Evolutionary conservation across 2,888 invertebrate genomes (phyloP), one percentile per base, ranked within the genome.

Genomic region (Watsonalla binaria): DNA sequence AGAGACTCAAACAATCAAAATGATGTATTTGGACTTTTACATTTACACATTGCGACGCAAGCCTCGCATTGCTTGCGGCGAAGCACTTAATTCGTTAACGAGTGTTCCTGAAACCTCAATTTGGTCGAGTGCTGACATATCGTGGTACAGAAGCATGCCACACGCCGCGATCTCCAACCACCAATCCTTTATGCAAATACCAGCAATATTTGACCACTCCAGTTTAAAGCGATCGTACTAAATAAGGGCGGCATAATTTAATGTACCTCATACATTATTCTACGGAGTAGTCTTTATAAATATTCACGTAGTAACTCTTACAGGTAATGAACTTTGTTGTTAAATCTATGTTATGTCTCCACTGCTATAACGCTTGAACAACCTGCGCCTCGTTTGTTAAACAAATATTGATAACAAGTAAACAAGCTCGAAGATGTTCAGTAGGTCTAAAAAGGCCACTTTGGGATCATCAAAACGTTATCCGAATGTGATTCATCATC

Each of bases 161-260:
- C 82, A 81, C 76, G 71, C 65, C 54, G 42, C 42, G 76, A 66
- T 58, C 63, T 60, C 65, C 68, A 80, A 72, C 82, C 78, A 61
- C 66, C 81, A 81, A 82, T 84, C 73, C 75, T 74, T 80, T 82
- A 86, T 83, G 84, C 80, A 83, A 83, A 86, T 84, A 81, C 64
- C 68, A 74, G 79, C 76, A 78, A 76, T 77, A 78, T 75, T 70
- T 66, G 66, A 60, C 65, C 69, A 70, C 65, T 65, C 61, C 63
- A 58, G 55, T 63, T 68, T 74, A 80, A 68, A 81, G 78, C 68
- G 70, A 80, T 84, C 76, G 72, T 68, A 60, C 60, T 68, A 63
- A 60, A 59, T 51, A 56, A 65, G 70, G 72, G 69, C 66, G 72
- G 67, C 54, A 60, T 58, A 47, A 63, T 60, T 55, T 60, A 62